Conservation (phyloP, 2,797 vertebrate species). For the Choloepus didactylus region DNA sequence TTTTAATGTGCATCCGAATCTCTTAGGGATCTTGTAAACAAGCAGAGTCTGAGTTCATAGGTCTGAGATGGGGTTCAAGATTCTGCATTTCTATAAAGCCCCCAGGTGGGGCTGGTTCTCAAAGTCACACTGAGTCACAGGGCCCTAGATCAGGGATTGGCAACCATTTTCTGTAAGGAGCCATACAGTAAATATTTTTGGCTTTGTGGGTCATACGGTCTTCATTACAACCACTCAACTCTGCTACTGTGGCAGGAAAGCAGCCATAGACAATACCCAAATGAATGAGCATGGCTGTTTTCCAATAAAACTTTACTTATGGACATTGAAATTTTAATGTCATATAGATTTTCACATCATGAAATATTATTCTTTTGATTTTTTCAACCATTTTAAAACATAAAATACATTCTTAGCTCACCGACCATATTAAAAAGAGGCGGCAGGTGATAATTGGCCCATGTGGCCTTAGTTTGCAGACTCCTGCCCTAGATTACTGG, state of each 20-base stretch:
- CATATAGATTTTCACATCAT: background rate
- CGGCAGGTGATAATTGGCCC: background rate
- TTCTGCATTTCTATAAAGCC: background rate
- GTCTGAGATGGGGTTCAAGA: background rate
- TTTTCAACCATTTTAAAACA: conserved; percentile 35
- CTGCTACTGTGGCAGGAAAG: background rate
- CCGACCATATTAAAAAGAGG: background rate
- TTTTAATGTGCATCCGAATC: background rate
- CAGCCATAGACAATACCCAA: background rate
- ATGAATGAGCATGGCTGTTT: background rate
- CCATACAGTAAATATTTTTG: background rate
- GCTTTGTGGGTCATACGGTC: background rate
- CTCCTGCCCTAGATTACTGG: background rate
- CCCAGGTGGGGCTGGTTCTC: background rate
- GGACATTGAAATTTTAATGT: background rate
- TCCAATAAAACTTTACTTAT: background rate
- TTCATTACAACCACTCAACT: background rate
- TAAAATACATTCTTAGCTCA: conserved; percentile 28
- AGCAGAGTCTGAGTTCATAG: background rate
- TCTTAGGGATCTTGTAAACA: background rate
- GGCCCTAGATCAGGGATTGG: background rate
- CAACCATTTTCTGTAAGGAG: background rate
- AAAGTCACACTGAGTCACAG: background rate
- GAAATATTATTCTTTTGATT: background rate
- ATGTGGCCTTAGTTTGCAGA: background rate